These are phyloP conservation scores for Knipowitschia caucasica DNA, from an alignment of 2,797 vertebrate genomes.

Conservation along the genomic window DNA sequence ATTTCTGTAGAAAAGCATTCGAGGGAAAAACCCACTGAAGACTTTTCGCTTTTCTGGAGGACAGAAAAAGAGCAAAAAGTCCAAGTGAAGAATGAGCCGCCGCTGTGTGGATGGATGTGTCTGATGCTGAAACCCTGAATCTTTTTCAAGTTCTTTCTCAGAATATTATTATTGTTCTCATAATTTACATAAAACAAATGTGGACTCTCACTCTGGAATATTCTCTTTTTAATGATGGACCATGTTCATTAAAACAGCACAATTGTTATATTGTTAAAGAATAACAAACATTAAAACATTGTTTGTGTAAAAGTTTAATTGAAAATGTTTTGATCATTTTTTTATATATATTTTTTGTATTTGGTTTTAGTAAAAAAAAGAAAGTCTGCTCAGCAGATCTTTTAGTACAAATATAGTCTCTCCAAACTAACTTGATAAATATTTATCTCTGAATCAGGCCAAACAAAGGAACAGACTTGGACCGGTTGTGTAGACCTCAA, in stretches of 20 bases:
- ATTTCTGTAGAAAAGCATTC: conserved; percentile 55
- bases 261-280: too few relatives aligned
- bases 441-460: conserved; percentile 1
- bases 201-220: background rate
- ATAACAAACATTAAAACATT: too few relatives aligned
- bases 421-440: conserved; percentile 12
- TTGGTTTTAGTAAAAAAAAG: conserved; percentile 6
- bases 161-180: too few relatives aligned
- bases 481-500: background rate
- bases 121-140: conserved; percentile 10
- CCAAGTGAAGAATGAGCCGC: conserved; percentile 8
- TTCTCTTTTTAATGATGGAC: background rate
- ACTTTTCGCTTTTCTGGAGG: conserved; percentile 75
- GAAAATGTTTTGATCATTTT: conserved; percentile 6
- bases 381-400: conserved; percentile 56
- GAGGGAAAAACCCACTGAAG: conserved; percentile 80
- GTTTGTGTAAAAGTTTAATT: background rate
- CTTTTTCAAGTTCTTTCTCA: too few relatives aligned
- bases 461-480: background rate
- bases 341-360: background rate
- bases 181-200: too few relatives aligned
- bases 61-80: conserved; percentile 41
- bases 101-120: background rate
- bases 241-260: background rate
- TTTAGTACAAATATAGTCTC: conserved; percentile 18